A percentile compares a stretch with the other conserved stretches of the same genome.
phyloP scores from a whole-genome alignment of 2,113 vertebrate genomes.

The Pseudorasbora parva region DNA sequence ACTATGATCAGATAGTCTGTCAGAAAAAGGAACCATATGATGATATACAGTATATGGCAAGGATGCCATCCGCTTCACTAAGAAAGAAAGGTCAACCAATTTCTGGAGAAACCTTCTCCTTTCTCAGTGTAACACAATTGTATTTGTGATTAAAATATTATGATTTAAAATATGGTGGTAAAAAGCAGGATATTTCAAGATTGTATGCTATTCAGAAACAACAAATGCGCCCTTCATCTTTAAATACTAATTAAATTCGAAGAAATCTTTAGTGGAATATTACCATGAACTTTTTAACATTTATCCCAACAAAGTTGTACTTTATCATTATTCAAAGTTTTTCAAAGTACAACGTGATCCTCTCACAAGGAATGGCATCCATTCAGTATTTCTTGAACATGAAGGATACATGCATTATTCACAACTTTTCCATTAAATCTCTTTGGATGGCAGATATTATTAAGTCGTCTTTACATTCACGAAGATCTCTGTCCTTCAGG shows the following conservation, averaged over 20 bases:
- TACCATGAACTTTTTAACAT: not conserved
- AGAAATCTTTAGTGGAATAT: not conserved
- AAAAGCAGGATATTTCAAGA: not conserved
- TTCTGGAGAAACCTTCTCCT: not conserved
- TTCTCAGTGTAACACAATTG: not conserved
- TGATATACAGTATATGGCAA: not conserved
- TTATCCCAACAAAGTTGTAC: not conserved
- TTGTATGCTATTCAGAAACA: not conserved
- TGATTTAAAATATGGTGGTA: not conserved
- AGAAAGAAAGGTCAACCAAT: not conserved
- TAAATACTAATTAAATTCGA: not conserved
- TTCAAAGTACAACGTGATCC: no score
- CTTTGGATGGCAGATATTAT: not conserved
- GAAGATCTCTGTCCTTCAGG: constrained; percentile 10
- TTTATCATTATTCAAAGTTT: not conserved
- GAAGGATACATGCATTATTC: not conserved
- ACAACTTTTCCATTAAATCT: not conserved
- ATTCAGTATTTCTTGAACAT: not conserved
- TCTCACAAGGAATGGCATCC: not conserved
- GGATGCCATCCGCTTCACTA: not conserved
- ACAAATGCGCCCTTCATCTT: not conserved
- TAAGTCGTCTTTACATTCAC: not conserved
- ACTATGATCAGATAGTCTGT: not conserved
- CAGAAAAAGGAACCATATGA: not conserved
- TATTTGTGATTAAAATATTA: not conserved